Evolutionary conservation across 2,888 invertebrate genomes (phyloP).

Genomic region (Patella caerulea): DNA sequence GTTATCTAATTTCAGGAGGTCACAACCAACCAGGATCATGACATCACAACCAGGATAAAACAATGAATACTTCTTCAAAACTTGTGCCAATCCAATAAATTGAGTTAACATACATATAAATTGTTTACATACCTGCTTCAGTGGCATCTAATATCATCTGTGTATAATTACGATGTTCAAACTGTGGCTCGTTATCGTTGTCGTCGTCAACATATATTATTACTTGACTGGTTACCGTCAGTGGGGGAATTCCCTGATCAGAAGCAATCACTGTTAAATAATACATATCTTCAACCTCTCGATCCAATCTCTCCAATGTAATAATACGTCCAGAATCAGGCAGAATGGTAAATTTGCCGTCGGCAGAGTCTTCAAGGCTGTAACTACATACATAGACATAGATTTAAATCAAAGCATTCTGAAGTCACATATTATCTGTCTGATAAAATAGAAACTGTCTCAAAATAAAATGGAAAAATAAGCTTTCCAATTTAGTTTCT

Average conservation of each 20-base stretch:
- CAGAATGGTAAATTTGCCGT: constrained; percentile 85
- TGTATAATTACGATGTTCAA: constrained; percentile 76
- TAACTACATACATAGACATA: constrained; percentile 74
- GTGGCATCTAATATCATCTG: constrained; percentile 88
- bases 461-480: too few relatives aligned
- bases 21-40: too few relatives aligned
- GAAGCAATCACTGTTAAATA: constrained; percentile 68
- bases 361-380: constrained; percentile 80
- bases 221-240: constrained; percentile 77
- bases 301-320: constrained; percentile 81
- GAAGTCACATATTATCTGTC: too few relatives aligned
- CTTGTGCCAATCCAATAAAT: background rate
- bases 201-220: constrained; percentile 79
- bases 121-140: constrained; percentile 75
- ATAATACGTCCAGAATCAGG: constrained; percentile 83
- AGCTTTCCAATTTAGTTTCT: too few relatives aligned
- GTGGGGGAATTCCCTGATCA: constrained; percentile 60
- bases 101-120: background rate
- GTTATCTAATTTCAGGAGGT: too few relatives aligned
- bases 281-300: constrained; percentile 69
- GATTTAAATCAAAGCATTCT: too few relatives aligned
- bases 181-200: constrained; percentile 83
- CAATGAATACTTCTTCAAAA: too few relatives aligned
- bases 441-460: too few relatives aligned
- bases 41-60: too few relatives aligned